These are phyloP conservation scores for Drosophila subsilvestris DNA, from an alignment of 2,888 invertebrate species.

Conservation along the genomic window DNA sequence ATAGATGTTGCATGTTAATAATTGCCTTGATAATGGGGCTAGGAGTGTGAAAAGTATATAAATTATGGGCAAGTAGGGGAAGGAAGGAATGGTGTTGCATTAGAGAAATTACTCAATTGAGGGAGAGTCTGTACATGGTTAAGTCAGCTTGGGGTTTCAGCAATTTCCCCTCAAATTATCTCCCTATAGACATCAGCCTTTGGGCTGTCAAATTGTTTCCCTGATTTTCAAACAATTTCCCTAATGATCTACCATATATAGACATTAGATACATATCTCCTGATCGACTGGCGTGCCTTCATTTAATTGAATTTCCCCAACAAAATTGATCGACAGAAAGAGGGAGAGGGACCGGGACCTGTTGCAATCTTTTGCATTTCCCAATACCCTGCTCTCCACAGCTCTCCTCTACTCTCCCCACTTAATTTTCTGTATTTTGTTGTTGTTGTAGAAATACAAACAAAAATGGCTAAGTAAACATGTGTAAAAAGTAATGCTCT, in stretches of 20 bases:
- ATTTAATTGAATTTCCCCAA: slow-evolving; percentile 18
- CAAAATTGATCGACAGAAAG: slow-evolving; percentile 36
- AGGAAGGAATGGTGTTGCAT: neutral
- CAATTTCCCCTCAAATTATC: neutral
- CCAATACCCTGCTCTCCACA: slow-evolving; percentile 45
- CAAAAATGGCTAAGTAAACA: slow-evolving; percentile 50
- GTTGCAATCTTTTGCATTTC: slow-evolving; percentile 77
- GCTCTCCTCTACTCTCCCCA: slow-evolving; percentile 11
- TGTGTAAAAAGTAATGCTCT: slow-evolving; percentile 8
- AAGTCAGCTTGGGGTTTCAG: neutral
- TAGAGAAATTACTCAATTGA: neutral
- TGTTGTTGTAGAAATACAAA: slow-evolving; percentile 59
- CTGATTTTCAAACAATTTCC: neutral
- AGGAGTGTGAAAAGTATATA: neutral
- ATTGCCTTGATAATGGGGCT: slow-evolving; percentile 34
- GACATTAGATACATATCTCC: neutral
- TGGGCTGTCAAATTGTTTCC: neutral
- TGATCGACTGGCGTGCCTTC: neutral
- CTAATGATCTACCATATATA: neutral
- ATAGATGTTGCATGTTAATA: slow-evolving; percentile 4
- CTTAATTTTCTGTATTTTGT: slow-evolving; percentile 11
- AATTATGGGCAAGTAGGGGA: neutral
- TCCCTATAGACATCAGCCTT: neutral
- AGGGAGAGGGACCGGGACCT: slow-evolving; percentile 48
- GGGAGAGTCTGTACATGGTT: neutral